These are phyloP conservation scores for Acrobasis suavella DNA, from an alignment of 2,888 invertebrate genomes.

Conservation along the genomic window DNA sequence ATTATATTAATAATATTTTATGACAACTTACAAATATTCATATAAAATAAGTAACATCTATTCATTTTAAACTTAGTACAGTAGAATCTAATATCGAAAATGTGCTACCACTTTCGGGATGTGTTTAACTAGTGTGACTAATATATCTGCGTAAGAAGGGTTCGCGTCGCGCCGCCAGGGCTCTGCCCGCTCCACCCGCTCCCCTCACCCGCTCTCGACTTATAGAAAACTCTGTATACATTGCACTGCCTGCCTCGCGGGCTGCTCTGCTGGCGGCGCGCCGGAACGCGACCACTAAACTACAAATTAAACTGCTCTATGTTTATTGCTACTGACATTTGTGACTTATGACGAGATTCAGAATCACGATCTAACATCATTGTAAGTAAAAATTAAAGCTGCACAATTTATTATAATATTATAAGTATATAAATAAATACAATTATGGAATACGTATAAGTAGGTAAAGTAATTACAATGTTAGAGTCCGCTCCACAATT, in stretches of 20 bases:
- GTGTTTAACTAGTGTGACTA: conserved; percentile 80
- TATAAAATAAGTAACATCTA: conserved; percentile 83
- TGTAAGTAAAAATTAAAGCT: conserved; percentile 82
- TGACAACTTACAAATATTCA: conserved; percentile 82
- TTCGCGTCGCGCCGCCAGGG: conserved; percentile 34
- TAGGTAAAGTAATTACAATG: conserved; percentile 64
- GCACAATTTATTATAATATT: conserved; percentile 75
- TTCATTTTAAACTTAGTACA: conserved; percentile 77
- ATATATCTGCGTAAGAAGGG: conserved; percentile 47
- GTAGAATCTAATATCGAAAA: conserved; percentile 75
- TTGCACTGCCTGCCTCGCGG: conserved; percentile 56
- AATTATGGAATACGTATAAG: conserved; percentile 67
- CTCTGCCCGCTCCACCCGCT: conserved; percentile 28
- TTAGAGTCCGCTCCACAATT: conserved; percentile 59
- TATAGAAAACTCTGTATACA: conserved; percentile 54
- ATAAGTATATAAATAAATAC: conserved; percentile 78
- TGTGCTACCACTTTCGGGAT: conserved; percentile 78
- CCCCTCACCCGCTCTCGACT: conserved; percentile 23
- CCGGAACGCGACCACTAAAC: conserved; percentile 47
- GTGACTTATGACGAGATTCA: conserved; percentile 83
- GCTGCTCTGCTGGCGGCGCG: conserved; percentile 44
- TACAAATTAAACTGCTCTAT: conserved; percentile 68
- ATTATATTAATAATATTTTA: conserved; percentile 83
- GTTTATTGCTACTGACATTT: conserved; percentile 79
- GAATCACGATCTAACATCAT: conserved; percentile 82